Evolutionary conservation across 2,797 vertebrate species (phyloP), one percentile per base, ranked within the genome.

Genomic region (Amniataba percoides): DNA sequence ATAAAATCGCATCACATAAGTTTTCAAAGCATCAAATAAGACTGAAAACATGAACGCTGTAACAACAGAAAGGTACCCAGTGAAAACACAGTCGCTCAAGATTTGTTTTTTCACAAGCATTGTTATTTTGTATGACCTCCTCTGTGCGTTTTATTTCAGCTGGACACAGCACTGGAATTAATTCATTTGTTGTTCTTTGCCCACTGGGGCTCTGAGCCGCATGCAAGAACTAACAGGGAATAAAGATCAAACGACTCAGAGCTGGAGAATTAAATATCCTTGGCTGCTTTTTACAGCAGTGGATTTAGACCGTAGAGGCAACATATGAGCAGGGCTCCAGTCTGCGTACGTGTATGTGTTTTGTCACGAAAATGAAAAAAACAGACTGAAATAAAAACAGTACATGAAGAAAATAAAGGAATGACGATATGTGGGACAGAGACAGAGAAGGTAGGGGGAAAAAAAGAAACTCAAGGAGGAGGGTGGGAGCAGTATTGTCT

Each of bases 121-220:
- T 83, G 58, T 71, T 78, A 65, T 85, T 80, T 49, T 64, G 19
- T 31, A 52, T 18, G 13, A 66, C 79, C 59, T 82, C 43, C 55
- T 58, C 48, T 21, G 69, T 74, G 69, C 80, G 71, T 80, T 89
- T 82, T 64, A 83, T 87, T 88, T 83, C 55, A 75, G 77, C 71
- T 58, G 88, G 77, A 85, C 4, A 51, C 46, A 53, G 42, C 52
- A 11, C 67, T 80, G 74, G 60, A 83, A 82, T 88, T 82, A 82
- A 84, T 90, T 88, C 31, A 84, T 74, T 82, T 89, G 82, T 87
- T 91, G 59, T 82, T 85, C 40, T 84, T 78, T 56, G 42, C 74
- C 59, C 71, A 82, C 43, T 58, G 72, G 63, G 56, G 79, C 19
- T 61, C 62, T 11, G 11, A 18, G 51, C 52, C 64, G 64, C 76